Evolutionary conservation across 2,888 invertebrate genomes (phyloP), one percentile per base, ranked within the genome.

Genomic region (Caenorhabditis doughertyi): DNA sequence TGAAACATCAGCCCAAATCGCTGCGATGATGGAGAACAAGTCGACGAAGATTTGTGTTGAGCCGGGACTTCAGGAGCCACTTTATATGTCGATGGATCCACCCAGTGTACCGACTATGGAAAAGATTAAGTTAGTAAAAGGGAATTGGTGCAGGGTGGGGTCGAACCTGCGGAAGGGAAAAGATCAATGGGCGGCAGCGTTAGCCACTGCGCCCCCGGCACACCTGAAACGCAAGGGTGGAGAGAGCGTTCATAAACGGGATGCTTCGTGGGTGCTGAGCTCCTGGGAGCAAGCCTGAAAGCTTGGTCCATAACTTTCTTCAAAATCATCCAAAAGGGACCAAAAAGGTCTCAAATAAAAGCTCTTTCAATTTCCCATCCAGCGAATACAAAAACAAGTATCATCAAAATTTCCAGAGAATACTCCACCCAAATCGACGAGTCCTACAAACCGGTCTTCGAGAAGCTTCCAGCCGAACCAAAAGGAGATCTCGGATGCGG

Each of bases 41-140:
- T 72, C 86, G 74, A 62, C 86, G 74, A 62, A 64, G 53, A 76
- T 91, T 27, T 83, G 70, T 64, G 72, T 91, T 13, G 91, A 91
- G 76, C 89, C 89, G 0, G 91, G 90, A 11, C 79, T 91, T 42
- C 85, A 87, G 60, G 91, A 91, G 79, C 83, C 88, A 23, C 80
- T 91, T 42, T 83, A 85, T 51, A 76, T 76, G 7, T 85, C 85
- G 27, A 86, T 80, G 65, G 58, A 77, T 51, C 89, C 89, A 8
- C 89, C 90, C 9, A 85, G 84, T 9, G 49, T 82, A 23, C 85
- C 87, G 27, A 56, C 80, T 5, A 58, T 84, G 29, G 72, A 87
- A 8, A 85, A 87, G 56, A 76, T 88, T n/a, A 79, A 70, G 89
- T 88, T 9, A 51, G 74, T 58, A 9, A 35, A 7, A 27, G 3